Evolutionary conservation across 2,888 invertebrate genomes (phyloP).

Genomic region (Phaedon cochleariae): DNA sequence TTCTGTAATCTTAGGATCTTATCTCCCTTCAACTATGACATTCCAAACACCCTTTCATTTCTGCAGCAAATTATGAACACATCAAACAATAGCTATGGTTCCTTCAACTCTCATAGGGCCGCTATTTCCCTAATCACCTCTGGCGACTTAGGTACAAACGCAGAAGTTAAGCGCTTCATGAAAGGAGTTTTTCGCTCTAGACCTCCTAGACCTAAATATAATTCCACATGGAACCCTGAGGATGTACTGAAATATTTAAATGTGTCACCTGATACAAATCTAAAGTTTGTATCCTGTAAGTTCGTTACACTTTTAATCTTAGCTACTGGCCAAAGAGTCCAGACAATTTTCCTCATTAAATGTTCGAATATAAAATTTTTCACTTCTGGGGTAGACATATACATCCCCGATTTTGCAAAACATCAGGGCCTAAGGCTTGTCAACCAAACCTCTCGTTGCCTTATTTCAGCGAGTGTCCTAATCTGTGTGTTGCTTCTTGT

Average conservation of each 20-base stretch:
- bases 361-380: slow-evolving; percentile 11
- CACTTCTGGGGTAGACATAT: slow-evolving; percentile 15
- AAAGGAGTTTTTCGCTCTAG: slow-evolving; percentile 19
- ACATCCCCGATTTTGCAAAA: slow-evolving; percentile 23
- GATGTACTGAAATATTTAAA: slow-evolving; percentile 9
- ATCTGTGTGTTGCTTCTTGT: slow-evolving; percentile 16
- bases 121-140: slow-evolving; percentile 15
- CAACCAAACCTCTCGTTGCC: slow-evolving; percentile 23
- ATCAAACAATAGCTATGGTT: slow-evolving; percentile 17
- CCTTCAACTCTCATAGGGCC: slow-evolving; percentile 24
- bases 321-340: slow-evolving; percentile 20
- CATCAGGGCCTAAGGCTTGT: slow-evolving; percentile 12
- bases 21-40: not conserved
- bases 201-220: slow-evolving; percentile 23
- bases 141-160: slow-evolving; percentile 6
- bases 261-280: not conserved
- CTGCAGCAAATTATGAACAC: not conserved
- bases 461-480: slow-evolving; percentile 17
- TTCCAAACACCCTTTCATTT: not conserved
- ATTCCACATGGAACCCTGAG: slow-evolving; percentile 22
- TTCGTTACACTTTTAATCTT: slow-evolving; percentile 17
- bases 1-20: slow-evolving; percentile 30
- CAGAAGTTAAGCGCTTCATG: slow-evolving; percentile 22
- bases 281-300: slow-evolving; percentile 9
- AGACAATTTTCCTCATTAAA: slow-evolving; percentile 23